These are phyloP conservation scores for Gisinianus flammeolus DNA, from an alignment of 2,888 invertebrate genomes.

Conservation along the genomic window DNA sequence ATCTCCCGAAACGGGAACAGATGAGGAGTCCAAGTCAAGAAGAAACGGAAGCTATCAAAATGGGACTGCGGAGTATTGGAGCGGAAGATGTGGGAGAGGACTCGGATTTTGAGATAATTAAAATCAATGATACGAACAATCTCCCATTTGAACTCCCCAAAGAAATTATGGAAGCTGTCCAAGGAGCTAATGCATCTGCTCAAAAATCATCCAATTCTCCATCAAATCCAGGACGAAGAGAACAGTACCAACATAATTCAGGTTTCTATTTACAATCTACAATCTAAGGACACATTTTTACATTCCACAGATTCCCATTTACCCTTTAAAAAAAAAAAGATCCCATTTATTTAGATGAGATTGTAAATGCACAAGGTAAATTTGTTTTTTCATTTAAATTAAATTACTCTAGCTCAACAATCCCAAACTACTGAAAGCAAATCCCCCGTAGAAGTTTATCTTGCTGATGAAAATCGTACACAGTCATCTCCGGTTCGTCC, in stretches of 20 bases:
- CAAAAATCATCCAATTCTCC: background rate
- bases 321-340: too few species aligned
- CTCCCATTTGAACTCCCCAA: conserved; percentile 32
- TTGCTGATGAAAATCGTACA: background rate
- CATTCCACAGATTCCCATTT: too few species aligned
- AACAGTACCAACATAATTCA: background rate
- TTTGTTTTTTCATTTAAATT: too few species aligned
- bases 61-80: conserved; percentile 43
- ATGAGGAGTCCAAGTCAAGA: conserved; percentile 11
- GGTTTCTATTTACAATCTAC: background rate
- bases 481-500: background rate
- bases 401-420: too few species aligned
- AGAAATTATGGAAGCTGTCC: conserved; percentile 13
- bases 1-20: conserved; percentile 55
- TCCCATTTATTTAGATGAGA: too few species aligned
- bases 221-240: background rate
- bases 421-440: too few species aligned
- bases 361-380: too few species aligned
- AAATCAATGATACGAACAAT: conserved; percentile 30
- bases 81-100: conserved; percentile 11
- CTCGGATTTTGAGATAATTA: conserved; percentile 39
- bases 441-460: background rate
- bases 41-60: conserved; percentile 26
- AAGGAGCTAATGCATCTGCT: background rate
- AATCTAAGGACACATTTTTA: background rate